Percentiles rank a stretch among this genome's conserved stretches.
Conservation (phyloP, 2,888 invertebrate genomes). For the Drosophila antonietae region DNA sequence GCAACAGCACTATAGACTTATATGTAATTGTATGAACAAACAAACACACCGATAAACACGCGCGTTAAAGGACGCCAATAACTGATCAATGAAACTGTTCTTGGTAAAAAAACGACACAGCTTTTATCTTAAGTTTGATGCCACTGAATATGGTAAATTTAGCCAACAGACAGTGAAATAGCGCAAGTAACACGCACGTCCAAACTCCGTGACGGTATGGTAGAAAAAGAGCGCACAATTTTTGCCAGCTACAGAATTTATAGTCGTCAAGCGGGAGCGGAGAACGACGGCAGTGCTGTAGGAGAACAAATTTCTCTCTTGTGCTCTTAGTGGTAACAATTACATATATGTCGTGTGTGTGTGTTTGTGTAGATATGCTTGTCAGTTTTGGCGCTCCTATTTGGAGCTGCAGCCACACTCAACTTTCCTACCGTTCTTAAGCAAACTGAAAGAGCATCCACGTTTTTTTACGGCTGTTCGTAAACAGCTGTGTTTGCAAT, state of each 20-base stretch:
- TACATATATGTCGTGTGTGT: too few relatives aligned
- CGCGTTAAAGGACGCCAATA: conserved; percentile 18
- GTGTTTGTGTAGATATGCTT: conserved; percentile 1
- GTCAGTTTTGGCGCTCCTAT: conserved; percentile 34
- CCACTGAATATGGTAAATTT: conserved; percentile 48
- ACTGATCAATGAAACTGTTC: conserved; percentile 18
- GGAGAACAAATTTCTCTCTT: conserved; percentile 25
- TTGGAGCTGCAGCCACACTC: conserved; percentile 16
- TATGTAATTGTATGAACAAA: conserved; percentile 16
- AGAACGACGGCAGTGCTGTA: conserved; percentile 13
- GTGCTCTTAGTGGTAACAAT: neutral
- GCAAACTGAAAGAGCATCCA: conserved; percentile 39
- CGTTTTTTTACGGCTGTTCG: conserved; percentile 50
- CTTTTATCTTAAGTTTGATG: conserved; percentile 9
- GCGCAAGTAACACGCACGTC: conserved; percentile 70
- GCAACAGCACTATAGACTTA: conserved; percentile 11
- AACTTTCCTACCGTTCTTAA: conserved; percentile 32
- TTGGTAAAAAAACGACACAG: conserved; percentile 19
- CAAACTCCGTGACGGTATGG: conserved; percentile 70
- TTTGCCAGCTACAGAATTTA: conserved; percentile 63
- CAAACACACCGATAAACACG: conserved; percentile 35
- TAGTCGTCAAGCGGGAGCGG: conserved; percentile 43
- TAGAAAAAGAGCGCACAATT: conserved; percentile 77
- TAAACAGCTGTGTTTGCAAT: conserved; percentile 52
- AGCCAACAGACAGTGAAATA: conserved; percentile 55